A percentile compares a stretch with the other conserved stretches of the same genome.
Conservation (phyloP, 2,888 invertebrate species). For the Polietes domitor region DNA sequence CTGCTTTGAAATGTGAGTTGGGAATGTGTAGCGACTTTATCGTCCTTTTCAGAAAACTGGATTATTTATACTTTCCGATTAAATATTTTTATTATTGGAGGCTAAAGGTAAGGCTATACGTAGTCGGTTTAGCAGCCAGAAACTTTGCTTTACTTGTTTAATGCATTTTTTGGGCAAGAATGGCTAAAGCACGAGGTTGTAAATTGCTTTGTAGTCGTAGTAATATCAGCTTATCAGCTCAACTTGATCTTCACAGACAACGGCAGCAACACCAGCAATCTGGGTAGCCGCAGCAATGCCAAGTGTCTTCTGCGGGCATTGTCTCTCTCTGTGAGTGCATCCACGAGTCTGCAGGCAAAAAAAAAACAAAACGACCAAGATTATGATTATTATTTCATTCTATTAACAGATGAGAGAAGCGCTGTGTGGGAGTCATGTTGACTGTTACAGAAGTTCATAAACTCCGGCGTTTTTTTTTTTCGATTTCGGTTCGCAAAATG, state of each 20-base stretch:
- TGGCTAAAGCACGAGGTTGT: conserved; percentile 56
- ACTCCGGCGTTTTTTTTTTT: conserved; percentile 23
- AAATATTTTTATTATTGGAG: no score
- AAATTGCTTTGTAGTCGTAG: conserved; percentile 55
- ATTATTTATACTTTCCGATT: no score
- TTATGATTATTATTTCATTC: conserved; percentile 58
- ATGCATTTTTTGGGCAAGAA: background rate
- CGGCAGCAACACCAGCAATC: background rate
- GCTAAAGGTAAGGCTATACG: no score
- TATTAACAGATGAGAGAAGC: background rate
- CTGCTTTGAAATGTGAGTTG: no score
- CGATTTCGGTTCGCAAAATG: conserved; percentile 12
- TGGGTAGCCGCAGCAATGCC: conserved; percentile 34
- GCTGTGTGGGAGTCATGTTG: conserved; percentile 53
- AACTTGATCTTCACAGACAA: conserved; percentile 49
- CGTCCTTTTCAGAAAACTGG: no score
- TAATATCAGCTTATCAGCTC: conserved; percentile 58
- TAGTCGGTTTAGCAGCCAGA: no score
- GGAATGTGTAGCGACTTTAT: no score
- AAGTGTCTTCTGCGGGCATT: conserved; percentile 39
- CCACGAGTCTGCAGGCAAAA: background rate
- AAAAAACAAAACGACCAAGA: background rate
- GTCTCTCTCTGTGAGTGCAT: background rate
- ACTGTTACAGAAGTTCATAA: conserved; percentile 52
- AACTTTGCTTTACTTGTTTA: background rate